Evolutionary conservation across 2,888 invertebrate genomes (phyloP), one percentile per base, ranked within the genome.

Genomic region (Thymelicus lineola): DNA sequence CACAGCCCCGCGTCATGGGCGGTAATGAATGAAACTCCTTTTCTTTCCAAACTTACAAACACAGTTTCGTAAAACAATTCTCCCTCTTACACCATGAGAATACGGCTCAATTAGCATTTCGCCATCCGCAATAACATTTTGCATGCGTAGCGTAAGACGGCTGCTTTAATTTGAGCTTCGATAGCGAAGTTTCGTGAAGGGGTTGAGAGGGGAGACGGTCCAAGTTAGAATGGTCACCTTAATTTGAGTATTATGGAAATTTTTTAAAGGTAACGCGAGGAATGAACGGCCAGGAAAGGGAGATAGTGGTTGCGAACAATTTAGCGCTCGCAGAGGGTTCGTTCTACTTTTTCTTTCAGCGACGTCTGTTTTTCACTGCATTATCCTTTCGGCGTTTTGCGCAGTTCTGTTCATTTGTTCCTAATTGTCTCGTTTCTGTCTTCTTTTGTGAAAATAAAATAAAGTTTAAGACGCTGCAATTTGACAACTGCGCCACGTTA

Each of bases 231-330:
- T 78, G 78, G 80, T 17, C 64, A 60, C 58, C 65, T 70, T 72
- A 75, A 75, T 77, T 75, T 72, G 69, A 76, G 73, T 71, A 75
- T 75, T 76, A 76, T 76, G 75, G 74, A 75, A 75, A 75, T 76
- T 74, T 69, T 70, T 70, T 45, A 35, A 68, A 71, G 71, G 73
- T 73, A 72, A 58, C 50, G 42, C 61, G 48, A 48, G 48, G 17
- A 68, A 45, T 55, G 46, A 61, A 60, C 53, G 53, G 50, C 66
- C 28, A 55, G 55, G 55, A 28, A 55, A 67, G 35, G 35, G 20
- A 48, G 58, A 68, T 57, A 42, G 62, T 68, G 20, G 63, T 45
- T 60, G 53, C 45, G 59, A 66, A 59, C 61, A 60, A 61, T 67
- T 67, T 61, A 50, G 60, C 14, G 45, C 14, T 61, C 58, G 38